Base-by-base conservation (phyloP, 2,113 vertebrate species). In the Psilopogon haemacephalus region DNA sequence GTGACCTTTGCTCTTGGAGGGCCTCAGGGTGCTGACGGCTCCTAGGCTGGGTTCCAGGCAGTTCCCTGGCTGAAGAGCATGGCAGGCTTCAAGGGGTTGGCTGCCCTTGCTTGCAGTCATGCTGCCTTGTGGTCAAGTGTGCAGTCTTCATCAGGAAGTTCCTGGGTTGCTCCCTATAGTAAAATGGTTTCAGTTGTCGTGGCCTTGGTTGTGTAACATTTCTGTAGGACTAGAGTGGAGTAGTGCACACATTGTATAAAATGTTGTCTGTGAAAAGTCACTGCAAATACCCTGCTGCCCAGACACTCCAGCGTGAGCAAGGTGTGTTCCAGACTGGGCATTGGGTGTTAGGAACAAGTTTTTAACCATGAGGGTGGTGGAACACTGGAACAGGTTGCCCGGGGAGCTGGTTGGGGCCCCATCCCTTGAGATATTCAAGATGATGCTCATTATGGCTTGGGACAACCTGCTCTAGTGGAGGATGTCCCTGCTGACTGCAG, bases 1-100 rank as follows among this genome's bases (percentile, higher is more conserved):
- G 32, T 73, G 55, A 60, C 50, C 28, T 65, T 62, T 78, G 74
- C n/a, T 65, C 69, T 56, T 82, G 63, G 68, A 48, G 82, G 64
- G 59, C 37, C 30, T 76, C 37, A 77, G 44, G 18, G 23, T 38
- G 24, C 28, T n/a, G 42, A 7, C 33, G 44, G 28, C 19, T 73
- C 55, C 5, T 5, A 56, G 37, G 0, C 0, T 73, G 32, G 32
- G 23, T 68, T 81, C 44, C 37, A 24, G 58, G 58, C 60, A 35
- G 3, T 60, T 75, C 75, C 19, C 58, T 88, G 67, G 5, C 74
- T 74, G 54, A 70, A 26, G 38, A 65, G 40, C 46, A 21, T 4
- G 6, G 3, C 44, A 73, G 63, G 55, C 76, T 86, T 54, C 35
- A 32, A 84, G 67, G 74, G 56, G 18, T 52, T 89, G 21, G 59